A percentile compares a stretch with the other conserved stretches of the same genome.
Evolutionary conservation across 2,888 invertebrate species (phyloP).

Genomic region (Leptothorax acervorum): DNA sequence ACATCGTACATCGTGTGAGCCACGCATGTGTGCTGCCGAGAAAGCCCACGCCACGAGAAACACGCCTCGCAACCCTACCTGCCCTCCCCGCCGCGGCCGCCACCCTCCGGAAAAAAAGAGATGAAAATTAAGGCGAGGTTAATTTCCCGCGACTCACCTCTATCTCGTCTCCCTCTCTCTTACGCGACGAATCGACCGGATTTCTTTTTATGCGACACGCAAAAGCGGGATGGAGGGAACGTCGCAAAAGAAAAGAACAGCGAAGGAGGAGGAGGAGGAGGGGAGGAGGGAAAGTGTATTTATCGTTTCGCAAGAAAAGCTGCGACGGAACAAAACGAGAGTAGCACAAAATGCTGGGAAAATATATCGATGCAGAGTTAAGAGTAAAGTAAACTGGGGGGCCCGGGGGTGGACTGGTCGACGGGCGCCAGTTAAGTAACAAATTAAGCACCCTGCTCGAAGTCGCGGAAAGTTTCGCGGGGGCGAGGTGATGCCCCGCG

Average conservation of each 20-base stretch:
- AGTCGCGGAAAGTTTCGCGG: neutral
- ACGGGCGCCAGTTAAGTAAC: neutral
- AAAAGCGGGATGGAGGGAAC: neutral
- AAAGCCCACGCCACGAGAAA: conserved; percentile 15
- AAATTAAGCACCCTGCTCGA: neutral
- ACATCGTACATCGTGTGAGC: conserved; percentile 45
- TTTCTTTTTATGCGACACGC: neutral
- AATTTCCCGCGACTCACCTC: neutral
- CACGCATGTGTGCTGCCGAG: conserved; percentile 53
- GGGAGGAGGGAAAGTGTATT: neutral
- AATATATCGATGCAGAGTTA: neutral
- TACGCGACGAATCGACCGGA: neutral
- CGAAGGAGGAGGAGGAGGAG: neutral
- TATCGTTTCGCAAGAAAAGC: neutral
- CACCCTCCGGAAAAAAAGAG: neutral
- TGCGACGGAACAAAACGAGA: neutral
- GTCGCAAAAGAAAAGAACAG: neutral
- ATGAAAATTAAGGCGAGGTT: conserved; percentile 13
- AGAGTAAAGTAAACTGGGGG: neutral
- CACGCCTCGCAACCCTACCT: neutral
- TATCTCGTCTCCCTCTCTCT: neutral
- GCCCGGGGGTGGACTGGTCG: neutral
- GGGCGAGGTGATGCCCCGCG: too few relatives aligned
- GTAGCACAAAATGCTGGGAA: neutral
- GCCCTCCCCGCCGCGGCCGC: too few relatives aligned